These are phyloP conservation scores for Cariama cristata DNA, from an alignment of 2,113 vertebrate genomes.

Conservation along the genomic window DNA sequence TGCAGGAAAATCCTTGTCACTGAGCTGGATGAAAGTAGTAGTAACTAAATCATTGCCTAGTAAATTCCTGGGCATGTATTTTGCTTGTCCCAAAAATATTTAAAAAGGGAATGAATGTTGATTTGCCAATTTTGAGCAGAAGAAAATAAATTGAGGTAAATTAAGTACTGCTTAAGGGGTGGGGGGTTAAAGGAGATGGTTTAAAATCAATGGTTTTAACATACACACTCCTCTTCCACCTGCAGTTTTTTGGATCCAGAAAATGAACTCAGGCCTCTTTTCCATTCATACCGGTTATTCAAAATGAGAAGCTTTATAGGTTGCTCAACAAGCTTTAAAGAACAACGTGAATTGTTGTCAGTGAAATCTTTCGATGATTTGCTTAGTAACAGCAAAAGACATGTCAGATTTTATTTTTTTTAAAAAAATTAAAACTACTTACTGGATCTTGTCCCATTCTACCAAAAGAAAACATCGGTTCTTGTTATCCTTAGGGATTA, in stretches of 20 bases:
- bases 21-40: neutral
- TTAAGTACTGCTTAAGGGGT: neutral
- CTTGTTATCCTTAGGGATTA: neutral
- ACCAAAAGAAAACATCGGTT: neutral
- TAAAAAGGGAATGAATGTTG: neutral
- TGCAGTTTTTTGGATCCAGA: neutral
- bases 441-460: neutral
- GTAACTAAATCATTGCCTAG: neutral
- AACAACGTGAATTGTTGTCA: neutral
- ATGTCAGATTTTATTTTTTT: neutral
- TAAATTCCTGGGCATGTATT: neutral
- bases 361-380: neutral
- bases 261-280: neutral
- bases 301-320: neutral
- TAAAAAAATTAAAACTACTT: neutral
- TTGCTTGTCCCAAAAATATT: neutral
- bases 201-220: neutral
- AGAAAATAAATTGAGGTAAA: neutral
- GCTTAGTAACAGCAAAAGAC: neutral
- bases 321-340: neutral
- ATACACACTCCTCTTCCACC: neutral
- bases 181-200: neutral
- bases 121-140: neutral
- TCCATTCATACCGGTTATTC: neutral
- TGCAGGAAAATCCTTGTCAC: neutral